Evolutionary conservation across 2,113 vertebrate genomes (phyloP).

Genomic region (Uria lomvia): DNA sequence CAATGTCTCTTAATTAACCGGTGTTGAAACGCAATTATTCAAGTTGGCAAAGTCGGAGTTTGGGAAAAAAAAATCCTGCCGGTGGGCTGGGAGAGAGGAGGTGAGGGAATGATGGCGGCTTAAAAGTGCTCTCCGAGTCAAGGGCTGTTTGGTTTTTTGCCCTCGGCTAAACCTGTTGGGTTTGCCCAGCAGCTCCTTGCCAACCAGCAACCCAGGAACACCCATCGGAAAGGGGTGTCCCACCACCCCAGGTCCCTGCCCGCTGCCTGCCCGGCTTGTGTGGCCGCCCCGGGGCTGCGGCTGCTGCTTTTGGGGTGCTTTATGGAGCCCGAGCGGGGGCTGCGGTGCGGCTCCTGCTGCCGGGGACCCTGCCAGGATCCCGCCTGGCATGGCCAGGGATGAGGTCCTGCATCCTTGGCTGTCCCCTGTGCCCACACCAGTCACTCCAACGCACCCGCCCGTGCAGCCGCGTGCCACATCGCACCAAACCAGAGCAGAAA

Average conservation of each 20-base stretch:
- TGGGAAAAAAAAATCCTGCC: background rate
- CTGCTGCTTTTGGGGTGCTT: background rate
- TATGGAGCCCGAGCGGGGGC: background rate
- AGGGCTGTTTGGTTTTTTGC: background rate
- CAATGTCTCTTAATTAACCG: background rate
- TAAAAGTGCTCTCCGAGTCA: background rate
- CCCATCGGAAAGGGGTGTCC: background rate
- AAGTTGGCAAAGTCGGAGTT: background rate
- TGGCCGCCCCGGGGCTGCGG: background rate
- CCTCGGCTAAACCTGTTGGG: background rate
- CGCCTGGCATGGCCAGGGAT: accelerated
- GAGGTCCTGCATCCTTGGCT: background rate
- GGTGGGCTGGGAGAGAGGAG: background rate
- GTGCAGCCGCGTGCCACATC: accelerated
- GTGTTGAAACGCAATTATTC: background rate
- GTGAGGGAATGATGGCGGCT: background rate
- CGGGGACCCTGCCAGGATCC: background rate
- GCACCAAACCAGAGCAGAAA: background rate
- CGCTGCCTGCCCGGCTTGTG: background rate
- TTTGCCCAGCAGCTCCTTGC: background rate
- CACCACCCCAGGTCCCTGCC: background rate
- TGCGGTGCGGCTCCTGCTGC: accelerated
- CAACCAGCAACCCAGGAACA: accelerated
- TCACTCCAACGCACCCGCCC: accelerated
- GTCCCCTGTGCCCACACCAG: background rate